Evolutionary conservation across 2,797 vertebrate species (phyloP).

Genomic region (Pseudochaenichthys georgianus): DNA sequence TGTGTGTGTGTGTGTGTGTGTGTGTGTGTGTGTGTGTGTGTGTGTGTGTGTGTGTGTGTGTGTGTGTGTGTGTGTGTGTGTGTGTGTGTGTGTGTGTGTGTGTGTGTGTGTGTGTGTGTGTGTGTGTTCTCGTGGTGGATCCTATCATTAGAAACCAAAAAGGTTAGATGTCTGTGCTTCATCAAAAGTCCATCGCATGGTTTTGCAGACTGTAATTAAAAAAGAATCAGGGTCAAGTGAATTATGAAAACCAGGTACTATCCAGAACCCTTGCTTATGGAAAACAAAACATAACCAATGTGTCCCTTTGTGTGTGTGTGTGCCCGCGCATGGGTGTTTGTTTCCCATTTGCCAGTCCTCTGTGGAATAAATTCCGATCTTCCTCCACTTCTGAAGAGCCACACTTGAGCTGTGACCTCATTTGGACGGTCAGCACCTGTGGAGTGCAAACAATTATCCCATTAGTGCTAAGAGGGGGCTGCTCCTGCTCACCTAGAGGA

Average conservation of each 20-base stretch:
- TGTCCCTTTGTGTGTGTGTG: neutral
- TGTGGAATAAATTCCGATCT: conserved; percentile 72
- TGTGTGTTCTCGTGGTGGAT: neutral
- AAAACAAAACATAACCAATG: no score
- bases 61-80: no score
- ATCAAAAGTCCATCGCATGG: no score
- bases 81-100: conserved; percentile 9
- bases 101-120: conserved; percentile 6
- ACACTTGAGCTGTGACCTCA: conserved; percentile 97
- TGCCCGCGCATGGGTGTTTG: conserved; percentile 14
- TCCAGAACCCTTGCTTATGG: no score
- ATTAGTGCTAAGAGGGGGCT: conserved; percentile 88
- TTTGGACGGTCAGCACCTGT: conserved; percentile 92
- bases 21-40: neutral
- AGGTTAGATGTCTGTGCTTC: no score
- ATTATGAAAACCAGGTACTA: no score
- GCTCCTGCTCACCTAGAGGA: conserved; percentile 66
- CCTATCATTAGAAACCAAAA: neutral
- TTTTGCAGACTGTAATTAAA: no score
- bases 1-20: conserved; percentile 1
- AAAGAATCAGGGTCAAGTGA: no score
- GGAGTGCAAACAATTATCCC: conserved; percentile 93
- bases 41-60: no score
- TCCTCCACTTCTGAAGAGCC: conserved; percentile 86
- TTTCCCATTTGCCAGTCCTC: conserved; percentile 37